These are phyloP conservation scores for Sitta europaea DNA, from an alignment of 2,113 vertebrate genomes.

Conservation along the genomic window DNA sequence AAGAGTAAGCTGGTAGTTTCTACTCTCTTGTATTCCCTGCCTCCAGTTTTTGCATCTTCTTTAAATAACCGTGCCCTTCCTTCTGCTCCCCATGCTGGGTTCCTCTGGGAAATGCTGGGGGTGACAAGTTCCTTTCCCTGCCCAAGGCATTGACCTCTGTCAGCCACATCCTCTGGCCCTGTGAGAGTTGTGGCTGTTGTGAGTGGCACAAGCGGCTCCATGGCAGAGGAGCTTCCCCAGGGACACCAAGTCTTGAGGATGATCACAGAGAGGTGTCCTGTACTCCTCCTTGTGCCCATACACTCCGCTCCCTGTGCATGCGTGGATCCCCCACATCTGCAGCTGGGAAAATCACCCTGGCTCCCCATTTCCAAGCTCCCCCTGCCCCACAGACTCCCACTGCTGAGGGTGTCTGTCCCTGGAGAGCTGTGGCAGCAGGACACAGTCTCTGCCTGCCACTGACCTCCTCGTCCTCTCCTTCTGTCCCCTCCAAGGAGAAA, in stretches of 20 bases:
- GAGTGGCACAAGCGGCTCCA: not conserved
- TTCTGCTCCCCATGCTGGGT: not conserved
- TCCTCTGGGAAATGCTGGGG: not conserved
- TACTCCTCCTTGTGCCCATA: not conserved
- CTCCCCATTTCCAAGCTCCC: not conserved
- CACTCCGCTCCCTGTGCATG: accelerated
- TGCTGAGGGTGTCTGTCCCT: accelerated
- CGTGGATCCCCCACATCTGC: accelerated
- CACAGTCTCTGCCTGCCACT: accelerated
- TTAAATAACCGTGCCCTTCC: not conserved
- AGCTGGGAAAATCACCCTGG: not conserved
- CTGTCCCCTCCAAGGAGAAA: not conserved
- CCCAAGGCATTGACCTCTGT: accelerated
- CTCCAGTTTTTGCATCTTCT: not conserved
- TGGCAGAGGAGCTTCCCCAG: not conserved
- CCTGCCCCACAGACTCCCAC: not conserved
- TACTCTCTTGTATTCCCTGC: not conserved
- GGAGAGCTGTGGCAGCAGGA: accelerated
- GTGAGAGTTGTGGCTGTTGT: accelerated
- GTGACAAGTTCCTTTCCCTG: not conserved
- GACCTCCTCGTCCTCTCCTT: not conserved
- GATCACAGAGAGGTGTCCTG: accelerated
- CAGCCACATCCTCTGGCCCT: accelerated
- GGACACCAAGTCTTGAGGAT: accelerated
- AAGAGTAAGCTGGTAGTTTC: not conserved